Base-by-base conservation (phyloP, 2,888 invertebrate species). In the Agrochola lychnidis region DNA sequence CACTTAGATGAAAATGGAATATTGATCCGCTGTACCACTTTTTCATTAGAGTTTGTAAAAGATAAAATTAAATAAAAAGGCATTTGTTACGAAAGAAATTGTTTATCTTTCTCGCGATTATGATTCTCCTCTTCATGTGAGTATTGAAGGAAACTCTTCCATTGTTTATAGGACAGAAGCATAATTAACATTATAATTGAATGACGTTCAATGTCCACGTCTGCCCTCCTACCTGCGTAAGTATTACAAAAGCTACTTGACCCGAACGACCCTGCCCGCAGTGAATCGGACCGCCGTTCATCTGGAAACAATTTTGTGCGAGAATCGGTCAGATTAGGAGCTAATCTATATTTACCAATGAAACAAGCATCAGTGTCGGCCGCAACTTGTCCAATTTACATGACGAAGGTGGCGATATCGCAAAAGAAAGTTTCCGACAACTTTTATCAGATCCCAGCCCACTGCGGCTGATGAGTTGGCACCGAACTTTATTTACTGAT, bases 391-490 rank as follows among this genome's bases (percentile, higher is more conserved):
- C 95, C 94, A 96, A 96, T 96, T 95, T 96, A 96, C 95, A 96
- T 96, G 96, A 95, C 95, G 95, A 91, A 95, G 96, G 96, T 95
- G 95, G 94, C 94, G 95, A 96, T 95, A 96, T 95, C 95, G 95
- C 94, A 94, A 95, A 95, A 95, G 95, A 95, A 96, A 96, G 94
- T 95, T 96, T 91, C 87, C 88, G 90, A 93, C 93, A 95, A 96
- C 94, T 96, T 96, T 95, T 96, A 96, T 96, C 95, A 93, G 95
- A 96, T 95, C 93, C 94, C 91, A 91, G 91, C 93, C 94, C 93
- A 93, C 93, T 93, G 94, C 93, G 94, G 93, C 94, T 95, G 96
- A 96, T 96, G 95, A 96, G 96, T 95, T 95, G 94, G 94, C 94
- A 92, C 93, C 89, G 91, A 95, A 95, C 94, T 96, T 96, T 95